Evolutionary conservation across 2,113 vertebrate genomes (phyloP).

Genomic region (Oncorhynchus clarkii): DNA sequence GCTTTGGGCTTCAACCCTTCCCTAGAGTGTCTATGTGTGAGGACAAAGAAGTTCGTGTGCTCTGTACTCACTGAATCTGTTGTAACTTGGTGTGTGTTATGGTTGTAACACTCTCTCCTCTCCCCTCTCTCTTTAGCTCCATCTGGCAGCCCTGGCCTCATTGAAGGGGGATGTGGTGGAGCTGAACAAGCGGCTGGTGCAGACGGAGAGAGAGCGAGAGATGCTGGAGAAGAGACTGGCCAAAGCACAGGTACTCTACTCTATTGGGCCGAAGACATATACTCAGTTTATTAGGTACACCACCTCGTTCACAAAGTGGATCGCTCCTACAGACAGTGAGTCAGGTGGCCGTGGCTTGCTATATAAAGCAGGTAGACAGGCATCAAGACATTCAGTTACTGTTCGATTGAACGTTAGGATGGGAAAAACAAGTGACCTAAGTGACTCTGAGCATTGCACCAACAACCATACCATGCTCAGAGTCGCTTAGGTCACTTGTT

Average conservation of each 20-base stretch:
- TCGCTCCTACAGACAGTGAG: too few relatives aligned
- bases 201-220: constrained; percentile 82
- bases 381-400: too few relatives aligned
- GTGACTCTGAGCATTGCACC: too few relatives aligned
- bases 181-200: constrained; percentile 83
- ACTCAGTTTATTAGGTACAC: too few relatives aligned
- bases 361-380: too few relatives aligned
- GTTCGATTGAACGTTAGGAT: too few relatives aligned
- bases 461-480: too few relatives aligned
- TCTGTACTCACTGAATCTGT: neutral
- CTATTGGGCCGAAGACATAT: too few relatives aligned
- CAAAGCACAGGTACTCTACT: constrained; percentile 77
- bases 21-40: constrained; percentile 7
- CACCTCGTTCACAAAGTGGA: too few relatives aligned
- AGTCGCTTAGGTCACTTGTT: too few relatives aligned
- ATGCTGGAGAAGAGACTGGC: constrained; percentile 84
- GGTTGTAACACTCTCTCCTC: neutral
- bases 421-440: too few relatives aligned
- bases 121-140: constrained; percentile 67
- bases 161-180: constrained; percentile 84
- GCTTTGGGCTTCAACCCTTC: neutral
- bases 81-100: neutral
- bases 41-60: constrained; percentile 1
- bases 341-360: too few relatives aligned
- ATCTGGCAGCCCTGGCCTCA: constrained; percentile 84